Conservation (phyloP, 2,113 vertebrate species). For the Lonchura striata region DNA sequence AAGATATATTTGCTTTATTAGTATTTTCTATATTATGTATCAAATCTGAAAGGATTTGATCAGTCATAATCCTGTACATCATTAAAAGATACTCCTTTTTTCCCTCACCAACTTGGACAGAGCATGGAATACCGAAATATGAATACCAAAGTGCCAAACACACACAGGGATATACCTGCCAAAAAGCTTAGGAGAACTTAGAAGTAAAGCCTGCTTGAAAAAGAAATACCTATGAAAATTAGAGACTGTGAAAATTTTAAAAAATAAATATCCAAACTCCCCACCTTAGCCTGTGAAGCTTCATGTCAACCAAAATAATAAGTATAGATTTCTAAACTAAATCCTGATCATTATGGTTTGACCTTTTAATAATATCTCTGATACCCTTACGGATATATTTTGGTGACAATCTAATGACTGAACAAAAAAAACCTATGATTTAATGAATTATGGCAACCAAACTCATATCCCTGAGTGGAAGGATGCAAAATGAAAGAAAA, state of each 20-base stretch:
- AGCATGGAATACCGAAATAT: neutral
- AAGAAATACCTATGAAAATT: neutral
- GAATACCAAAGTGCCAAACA: slow-evolving; percentile 24
- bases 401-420: neutral
- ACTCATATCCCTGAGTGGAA: neutral
- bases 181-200: neutral
- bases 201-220: neutral
- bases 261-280: neutral
- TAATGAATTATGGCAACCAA: neutral
- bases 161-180: neutral
- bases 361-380: neutral
- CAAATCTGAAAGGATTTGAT: slow-evolving; percentile 18
- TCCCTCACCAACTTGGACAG: neutral
- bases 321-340: neutral
- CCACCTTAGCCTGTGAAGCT: neutral
- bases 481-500: neutral
- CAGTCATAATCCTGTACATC: neutral
- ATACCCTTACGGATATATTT: neutral
- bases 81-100: slow-evolving; percentile 22
- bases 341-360: neutral
- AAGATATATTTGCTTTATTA: neutral
- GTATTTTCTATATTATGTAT: neutral
- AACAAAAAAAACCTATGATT: neutral
- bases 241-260: neutral
- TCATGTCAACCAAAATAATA: neutral